phyloP scores from a whole-genome alignment of 2,888 invertebrate genomes.

The Acronicta aceris region DNA sequence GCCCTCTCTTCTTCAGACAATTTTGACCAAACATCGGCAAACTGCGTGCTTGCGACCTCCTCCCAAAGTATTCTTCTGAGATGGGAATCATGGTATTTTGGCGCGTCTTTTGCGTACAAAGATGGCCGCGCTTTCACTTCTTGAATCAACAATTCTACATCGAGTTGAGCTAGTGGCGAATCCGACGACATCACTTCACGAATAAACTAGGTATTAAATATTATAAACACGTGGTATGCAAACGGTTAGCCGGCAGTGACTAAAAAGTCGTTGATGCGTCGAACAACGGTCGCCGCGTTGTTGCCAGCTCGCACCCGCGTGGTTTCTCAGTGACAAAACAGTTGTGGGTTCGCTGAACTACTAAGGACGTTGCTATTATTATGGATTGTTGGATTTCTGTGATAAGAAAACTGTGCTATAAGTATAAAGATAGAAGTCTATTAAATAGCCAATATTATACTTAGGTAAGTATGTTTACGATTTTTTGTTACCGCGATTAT shows the following conservation, averaged over 20 bases:
- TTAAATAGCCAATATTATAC: no score
- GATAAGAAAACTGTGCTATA: background rate
- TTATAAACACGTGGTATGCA: background rate
- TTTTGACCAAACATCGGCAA: conserved; percentile 8
- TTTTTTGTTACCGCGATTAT: no score
- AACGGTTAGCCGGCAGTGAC: conserved; percentile 8
- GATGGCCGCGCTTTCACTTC: conserved; percentile 18
- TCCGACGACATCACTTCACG: conserved; percentile 6
- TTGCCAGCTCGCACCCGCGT: conserved; percentile 11
- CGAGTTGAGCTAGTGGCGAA: background rate
- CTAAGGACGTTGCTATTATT: background rate
- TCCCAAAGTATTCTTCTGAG: conserved; percentile 22
- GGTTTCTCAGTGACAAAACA: conserved; percentile 4
- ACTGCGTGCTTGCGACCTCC: conserved; percentile 6
- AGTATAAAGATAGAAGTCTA: no score
- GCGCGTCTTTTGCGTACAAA: conserved; percentile 17
- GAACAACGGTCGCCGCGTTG: background rate
- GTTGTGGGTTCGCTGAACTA: conserved; percentile 1
- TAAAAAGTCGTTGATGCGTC: conserved; percentile 9
- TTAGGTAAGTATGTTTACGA: no score
- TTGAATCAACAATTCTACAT: conserved; percentile 23
- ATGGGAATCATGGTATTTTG: conserved; percentile 4
- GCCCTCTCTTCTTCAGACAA: conserved; percentile 6
- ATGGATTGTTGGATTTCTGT: background rate
- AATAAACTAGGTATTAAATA: background rate